Base-by-base conservation (phyloP, 53 echinoderm and acorn worm species). In the Luidia sarsii region DNA sequence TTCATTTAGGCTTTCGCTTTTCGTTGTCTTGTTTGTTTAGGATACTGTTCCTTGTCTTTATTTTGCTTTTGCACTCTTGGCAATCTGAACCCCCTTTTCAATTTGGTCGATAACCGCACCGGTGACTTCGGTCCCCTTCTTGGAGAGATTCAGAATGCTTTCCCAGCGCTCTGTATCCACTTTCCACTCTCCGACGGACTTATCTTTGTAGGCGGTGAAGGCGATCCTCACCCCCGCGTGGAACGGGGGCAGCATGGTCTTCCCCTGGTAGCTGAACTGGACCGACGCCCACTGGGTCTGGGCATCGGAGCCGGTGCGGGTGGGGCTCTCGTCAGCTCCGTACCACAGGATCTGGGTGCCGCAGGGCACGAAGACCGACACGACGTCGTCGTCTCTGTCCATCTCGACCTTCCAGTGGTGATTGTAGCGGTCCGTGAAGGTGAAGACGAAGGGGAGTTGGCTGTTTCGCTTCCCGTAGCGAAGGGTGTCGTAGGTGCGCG, bases 261-360 rank as follows among this genome's bases (percentile, higher is more conserved):
- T 70, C 13, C 38, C 71, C 38, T 70, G 71, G 39, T 39, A 70
- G 71, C 71, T 70, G 71, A 70, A 70, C 50, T 70, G 48, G 38
- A 70, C 71, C 50, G 18, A 18, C 21, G 71, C 71, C 71, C 71
- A 70, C 10, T 70, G 71, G 19, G 71, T 70, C 29, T 70, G 71
- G 38, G 71, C 48, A 50, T 50, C 48, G 8, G 48, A 70, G 29
- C 71, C 48, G 50, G 71, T 70, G 16, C 71, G 50, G 50, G 71
- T 70, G 8, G 71, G 71, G 29, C 71, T 70, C 49, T 70, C 71
- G 71, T 70, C 71, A 49, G 71, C 71, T 18, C 71, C 71, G 29
- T 15, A 70, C 71, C 48, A 70, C 71, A 70, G 11, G 50, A 70
- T 70, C 8, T 70, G 71, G 5, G 71, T 70, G 38, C 50, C 71